A percentile compares a stretch with the other conserved stretches of the same genome.
Conservation (phyloP, 2,888 invertebrate genomes). For the Thecocarcelia acutangulata region DNA sequence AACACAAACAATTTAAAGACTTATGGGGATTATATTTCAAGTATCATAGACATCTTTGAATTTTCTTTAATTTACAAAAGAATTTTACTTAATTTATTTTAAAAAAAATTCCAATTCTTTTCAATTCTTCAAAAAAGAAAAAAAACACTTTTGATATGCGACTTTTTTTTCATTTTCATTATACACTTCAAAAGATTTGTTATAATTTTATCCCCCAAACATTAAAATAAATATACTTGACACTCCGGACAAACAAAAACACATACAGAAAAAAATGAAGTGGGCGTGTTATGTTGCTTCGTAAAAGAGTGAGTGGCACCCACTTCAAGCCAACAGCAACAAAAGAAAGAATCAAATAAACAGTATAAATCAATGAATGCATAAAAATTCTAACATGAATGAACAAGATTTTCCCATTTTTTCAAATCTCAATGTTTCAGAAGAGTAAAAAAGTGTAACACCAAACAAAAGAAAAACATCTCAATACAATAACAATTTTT, state of each 20-base stretch:
- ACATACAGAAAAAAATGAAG: slow-evolving; percentile 29
- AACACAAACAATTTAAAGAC: too few species aligned
- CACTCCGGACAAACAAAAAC: not conserved
- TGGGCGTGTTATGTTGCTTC: slow-evolving; percentile 52
- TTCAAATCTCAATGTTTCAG: slow-evolving; percentile 13
- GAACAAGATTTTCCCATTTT: slow-evolving; percentile 29
- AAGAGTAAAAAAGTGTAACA: not conserved
- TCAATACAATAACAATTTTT: slow-evolving; percentile 21
- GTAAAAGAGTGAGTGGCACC: slow-evolving; percentile 33
- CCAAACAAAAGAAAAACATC: slow-evolving; percentile 12
- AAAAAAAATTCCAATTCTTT: not conserved
- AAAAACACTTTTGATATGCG: not conserved
- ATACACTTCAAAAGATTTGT: slow-evolving; percentile 27
- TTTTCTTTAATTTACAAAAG: not conserved
- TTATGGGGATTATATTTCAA: too few species aligned
- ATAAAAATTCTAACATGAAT: slow-evolving; percentile 17
- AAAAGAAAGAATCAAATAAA: slow-evolving; percentile 6
- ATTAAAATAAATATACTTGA: slow-evolving; percentile 2
- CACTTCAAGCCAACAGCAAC: slow-evolving; percentile 41
- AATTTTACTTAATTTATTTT: too few species aligned
- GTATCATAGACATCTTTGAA: not conserved
- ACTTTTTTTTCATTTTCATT: slow-evolving; percentile 7
- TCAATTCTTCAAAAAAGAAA: too few species aligned
- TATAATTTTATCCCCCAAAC: slow-evolving; percentile 27
- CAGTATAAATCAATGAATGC: slow-evolving; percentile 26